A percentile compares a stretch with the other conserved stretches of the same genome.
These are phyloP conservation scores for Urocolius indicus DNA, from an alignment of 2,113 vertebrate species.

Conservation along the genomic window DNA sequence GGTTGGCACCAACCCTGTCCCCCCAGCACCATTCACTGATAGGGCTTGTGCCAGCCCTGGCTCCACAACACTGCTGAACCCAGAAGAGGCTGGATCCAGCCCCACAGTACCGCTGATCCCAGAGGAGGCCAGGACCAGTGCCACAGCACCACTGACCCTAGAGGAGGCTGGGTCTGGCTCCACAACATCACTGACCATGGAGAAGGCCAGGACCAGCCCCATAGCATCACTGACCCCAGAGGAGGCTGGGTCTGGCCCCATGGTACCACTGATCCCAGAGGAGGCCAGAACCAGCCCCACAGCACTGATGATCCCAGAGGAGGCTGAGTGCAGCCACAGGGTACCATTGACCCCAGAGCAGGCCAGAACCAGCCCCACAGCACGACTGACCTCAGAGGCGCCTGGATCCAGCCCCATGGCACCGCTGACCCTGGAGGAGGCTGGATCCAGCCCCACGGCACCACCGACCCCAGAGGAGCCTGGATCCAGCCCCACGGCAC, in stretches of 20 bases:
- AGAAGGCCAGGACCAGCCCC: too few species aligned
- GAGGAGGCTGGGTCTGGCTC: not conserved
- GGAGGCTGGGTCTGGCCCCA: too few species aligned
- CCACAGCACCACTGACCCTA: fast-evolving
- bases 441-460: fast-evolving
- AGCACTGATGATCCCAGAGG: fast-evolving
- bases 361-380: not conserved
- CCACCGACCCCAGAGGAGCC: too few species aligned
- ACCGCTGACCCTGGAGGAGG: fast-evolving
- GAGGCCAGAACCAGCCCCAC: not conserved
- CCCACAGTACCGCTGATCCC: fast-evolving
- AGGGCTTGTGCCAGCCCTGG: too few species aligned
- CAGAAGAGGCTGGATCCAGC: not conserved
- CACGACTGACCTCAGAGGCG: fast-evolving
- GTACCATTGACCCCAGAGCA: not conserved
- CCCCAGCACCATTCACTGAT: not conserved
- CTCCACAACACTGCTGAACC: too few species aligned
- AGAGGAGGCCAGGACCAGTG: not conserved
- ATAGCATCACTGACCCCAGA: not conserved
- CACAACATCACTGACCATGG: not conserved
- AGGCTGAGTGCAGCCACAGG: fast-evolving
- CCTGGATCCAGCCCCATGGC: fast-evolving
- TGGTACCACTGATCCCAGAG: fast-evolving
- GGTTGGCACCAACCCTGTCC: not conserved
- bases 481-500: too few species aligned